Evolutionary conservation across 2,888 invertebrate genomes (phyloP).

Genomic region (Abrostola triplasia): DNA sequence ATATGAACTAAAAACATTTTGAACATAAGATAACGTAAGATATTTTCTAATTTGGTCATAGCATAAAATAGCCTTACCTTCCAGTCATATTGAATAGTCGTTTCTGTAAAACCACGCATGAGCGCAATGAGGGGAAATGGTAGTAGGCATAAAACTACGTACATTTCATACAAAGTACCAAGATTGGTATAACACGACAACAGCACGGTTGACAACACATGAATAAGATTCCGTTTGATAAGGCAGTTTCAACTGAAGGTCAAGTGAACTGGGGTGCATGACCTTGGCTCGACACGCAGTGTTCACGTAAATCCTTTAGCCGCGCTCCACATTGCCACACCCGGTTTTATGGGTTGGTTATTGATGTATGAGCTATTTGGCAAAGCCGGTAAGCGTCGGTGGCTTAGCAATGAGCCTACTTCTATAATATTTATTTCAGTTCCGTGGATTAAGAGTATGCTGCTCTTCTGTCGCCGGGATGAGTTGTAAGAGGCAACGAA

Average conservation of each 20-base stretch:
- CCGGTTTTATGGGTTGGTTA: constrained; percentile 6
- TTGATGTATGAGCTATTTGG: constrained; percentile 3
- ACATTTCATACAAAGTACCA: no score
- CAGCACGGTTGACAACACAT: neutral
- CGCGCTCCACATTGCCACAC: neutral
- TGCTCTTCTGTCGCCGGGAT: no score
- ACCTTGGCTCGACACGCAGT: constrained; percentile 9
- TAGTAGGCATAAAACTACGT: no score
- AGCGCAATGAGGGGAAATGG: no score
- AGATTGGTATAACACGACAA: no score
- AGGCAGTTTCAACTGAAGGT: constrained; percentile 7
- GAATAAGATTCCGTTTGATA: constrained; percentile 10
- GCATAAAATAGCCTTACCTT: no score
- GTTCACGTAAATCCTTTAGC: neutral
- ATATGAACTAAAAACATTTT: no score
- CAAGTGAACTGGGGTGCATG: neutral
- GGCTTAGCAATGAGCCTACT: neutral
- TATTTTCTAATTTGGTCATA: no score
- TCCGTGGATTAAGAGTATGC: neutral
- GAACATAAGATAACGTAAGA: no score
- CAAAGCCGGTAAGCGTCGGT: neutral
- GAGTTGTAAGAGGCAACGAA: no score
- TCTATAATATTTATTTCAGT: neutral
- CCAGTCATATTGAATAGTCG: no score
- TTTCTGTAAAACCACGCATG: no score